phyloP scores from a whole-genome alignment of 2,888 invertebrate species.

The Zaprionus bogoriensis region DNA sequence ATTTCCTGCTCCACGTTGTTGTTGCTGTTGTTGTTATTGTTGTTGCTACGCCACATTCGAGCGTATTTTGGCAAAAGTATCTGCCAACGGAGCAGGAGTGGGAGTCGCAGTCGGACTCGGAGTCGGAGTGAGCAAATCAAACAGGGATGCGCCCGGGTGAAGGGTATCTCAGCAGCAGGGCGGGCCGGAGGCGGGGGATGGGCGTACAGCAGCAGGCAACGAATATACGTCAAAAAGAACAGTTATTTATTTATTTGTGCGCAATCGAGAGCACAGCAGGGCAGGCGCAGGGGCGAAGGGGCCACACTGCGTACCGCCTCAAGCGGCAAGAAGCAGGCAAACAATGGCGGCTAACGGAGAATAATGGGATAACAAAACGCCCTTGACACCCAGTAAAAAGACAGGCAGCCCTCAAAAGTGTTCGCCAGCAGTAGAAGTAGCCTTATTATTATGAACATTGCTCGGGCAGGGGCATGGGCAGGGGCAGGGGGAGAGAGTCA shows the following conservation, averaged over 20 bases:
- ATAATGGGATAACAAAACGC: conserved; percentile 82
- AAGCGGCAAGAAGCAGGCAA: conserved; percentile 27
- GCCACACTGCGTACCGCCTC: conserved; percentile 22
- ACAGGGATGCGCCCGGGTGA: conserved; percentile 19
- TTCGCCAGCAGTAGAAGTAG: conserved; percentile 64
- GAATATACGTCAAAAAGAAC: conserved; percentile 78
- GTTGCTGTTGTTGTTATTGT: background rate
- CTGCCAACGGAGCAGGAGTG: conserved; percentile 48
- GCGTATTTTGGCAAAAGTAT: conserved; percentile 48
- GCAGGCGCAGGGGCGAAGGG: conserved; percentile 11
- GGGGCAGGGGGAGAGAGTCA: too few relatives aligned
- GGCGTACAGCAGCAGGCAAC: conserved; percentile 28
- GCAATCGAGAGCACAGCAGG: conserved; percentile 60
- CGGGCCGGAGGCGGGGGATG: conserved; percentile 15
- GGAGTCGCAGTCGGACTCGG: background rate
- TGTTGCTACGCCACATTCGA: too few relatives aligned
- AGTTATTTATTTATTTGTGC: conserved; percentile 79
- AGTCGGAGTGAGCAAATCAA: conserved; percentile 68
- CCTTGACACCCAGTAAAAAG: conserved; percentile 82
- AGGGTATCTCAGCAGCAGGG: background rate
- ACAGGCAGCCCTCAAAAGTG: conserved; percentile 74
- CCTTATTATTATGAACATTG: conserved; percentile 77
- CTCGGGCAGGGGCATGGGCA: background rate
- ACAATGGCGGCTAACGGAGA: conserved; percentile 74
- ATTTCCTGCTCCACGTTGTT: conserved; percentile 43